Percentiles rank a stretch among this genome's conserved stretches.
These are phyloP conservation scores for Dryadula phaetusa DNA, from an alignment of 2,888 invertebrate genomes.

Conservation along the genomic window DNA sequence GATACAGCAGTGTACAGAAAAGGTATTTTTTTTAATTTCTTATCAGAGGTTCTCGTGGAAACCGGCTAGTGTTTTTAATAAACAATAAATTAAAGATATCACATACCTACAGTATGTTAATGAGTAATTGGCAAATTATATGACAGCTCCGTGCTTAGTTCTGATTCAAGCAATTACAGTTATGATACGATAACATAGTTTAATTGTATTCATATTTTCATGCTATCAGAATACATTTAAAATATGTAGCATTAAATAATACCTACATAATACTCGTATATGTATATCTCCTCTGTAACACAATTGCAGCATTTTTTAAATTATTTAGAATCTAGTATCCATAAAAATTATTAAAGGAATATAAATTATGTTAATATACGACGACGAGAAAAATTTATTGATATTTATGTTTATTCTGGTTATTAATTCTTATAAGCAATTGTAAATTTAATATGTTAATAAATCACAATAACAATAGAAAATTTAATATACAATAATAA, in stretches of 20 bases:
- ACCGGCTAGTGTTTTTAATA: no score
- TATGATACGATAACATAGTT: neutral
- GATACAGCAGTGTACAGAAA: no score
- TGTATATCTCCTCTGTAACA: neutral
- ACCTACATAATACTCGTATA: no score
- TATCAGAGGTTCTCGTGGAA: no score
- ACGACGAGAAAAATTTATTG: neutral
- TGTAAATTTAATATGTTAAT: neutral
- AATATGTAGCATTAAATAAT: no score
- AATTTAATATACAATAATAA: neutral
- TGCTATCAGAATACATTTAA: no score
- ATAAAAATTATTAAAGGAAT: neutral
- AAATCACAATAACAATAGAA: neutral
- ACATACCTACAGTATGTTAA: no score
- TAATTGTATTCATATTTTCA: neutral
- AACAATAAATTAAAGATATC: no score
- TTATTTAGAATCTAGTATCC: neutral
- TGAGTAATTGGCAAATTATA: no score
- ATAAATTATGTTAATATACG: constrained; percentile 1
- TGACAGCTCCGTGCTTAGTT: neutral
- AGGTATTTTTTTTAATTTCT: no score
- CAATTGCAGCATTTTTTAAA: neutral
- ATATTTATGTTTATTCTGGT: neutral
- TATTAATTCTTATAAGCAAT: neutral
- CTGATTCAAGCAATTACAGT: neutral